These are phyloP conservation scores for Craniophora ligustri DNA, from an alignment of 2,888 invertebrate genomes.

Conservation along the genomic window DNA sequence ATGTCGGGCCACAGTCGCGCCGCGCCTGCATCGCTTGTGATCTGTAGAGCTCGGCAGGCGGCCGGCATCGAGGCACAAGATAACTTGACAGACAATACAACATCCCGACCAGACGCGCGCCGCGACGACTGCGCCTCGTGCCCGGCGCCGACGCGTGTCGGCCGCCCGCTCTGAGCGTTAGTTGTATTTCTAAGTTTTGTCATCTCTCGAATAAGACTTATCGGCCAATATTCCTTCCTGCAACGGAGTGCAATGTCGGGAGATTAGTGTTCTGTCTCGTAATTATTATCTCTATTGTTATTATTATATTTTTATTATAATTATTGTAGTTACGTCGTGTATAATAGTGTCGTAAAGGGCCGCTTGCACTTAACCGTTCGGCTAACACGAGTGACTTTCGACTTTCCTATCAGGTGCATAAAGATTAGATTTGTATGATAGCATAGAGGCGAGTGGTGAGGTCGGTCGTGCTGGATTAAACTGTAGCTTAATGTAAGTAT, in stretches of 20 bases:
- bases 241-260: slow-evolving; percentile 61
- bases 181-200: slow-evolving; percentile 49
- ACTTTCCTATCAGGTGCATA: slow-evolving; percentile 67
- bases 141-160: too few species aligned
- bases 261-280: slow-evolving; percentile 54
- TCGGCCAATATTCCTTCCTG: slow-evolving; percentile 57
- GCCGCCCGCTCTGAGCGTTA: slow-evolving; percentile 16
- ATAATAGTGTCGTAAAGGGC: slow-evolving; percentile 46
- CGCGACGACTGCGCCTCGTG: too few species aligned
- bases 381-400: slow-evolving; percentile 60
- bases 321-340: slow-evolving; percentile 48
- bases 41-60: slow-evolving; percentile 23
- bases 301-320: slow-evolving; percentile 56
- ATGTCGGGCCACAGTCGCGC: slow-evolving; percentile 1
- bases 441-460: slow-evolving; percentile 56
- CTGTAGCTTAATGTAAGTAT: slow-evolving; percentile 72
- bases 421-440: slow-evolving; percentile 62
- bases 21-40: slow-evolving; percentile 6
- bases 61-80: not conserved
- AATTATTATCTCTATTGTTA: slow-evolving; percentile 51
- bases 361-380: slow-evolving; percentile 53
- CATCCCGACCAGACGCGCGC: slow-evolving; percentile 2
- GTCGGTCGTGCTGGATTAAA: slow-evolving; percentile 63
- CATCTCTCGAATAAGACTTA: slow-evolving; percentile 57
- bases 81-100: not conserved